Conservation (phyloP, 2,113 vertebrate genomes). For the Garra rufa region DNA sequence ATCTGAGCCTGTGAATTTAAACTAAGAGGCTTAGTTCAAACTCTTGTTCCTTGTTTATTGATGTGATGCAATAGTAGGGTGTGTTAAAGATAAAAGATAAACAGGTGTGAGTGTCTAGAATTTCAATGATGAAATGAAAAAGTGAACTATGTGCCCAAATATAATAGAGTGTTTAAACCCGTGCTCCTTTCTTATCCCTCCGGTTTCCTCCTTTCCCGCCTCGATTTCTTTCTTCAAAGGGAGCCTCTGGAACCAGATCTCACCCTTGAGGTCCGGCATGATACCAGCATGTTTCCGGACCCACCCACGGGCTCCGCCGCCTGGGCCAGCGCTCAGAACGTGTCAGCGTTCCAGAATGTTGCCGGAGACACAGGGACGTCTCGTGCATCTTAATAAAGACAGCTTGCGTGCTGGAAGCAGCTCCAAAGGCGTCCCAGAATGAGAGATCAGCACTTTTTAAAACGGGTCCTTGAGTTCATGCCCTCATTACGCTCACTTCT, state of each 20-base stretch:
- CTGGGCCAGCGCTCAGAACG: conserved; percentile 20
- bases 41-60: background rate
- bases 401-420: conserved; percentile 17
- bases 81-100: background rate
- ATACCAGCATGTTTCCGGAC: conserved; percentile 53
- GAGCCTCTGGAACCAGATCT: conserved; percentile 48
- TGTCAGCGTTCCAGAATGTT: conserved; percentile 40
- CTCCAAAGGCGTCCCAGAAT: conserved; percentile 35
- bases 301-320: conserved; percentile 45
- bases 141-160: background rate
- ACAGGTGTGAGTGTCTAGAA: background rate
- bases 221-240: conserved; percentile 53
- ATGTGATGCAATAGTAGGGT: background rate
- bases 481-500: conserved; percentile 41
- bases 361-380: conserved; percentile 21
- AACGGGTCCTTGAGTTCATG: conserved; percentile 29
- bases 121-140: background rate
- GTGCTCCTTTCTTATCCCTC: conserved; percentile 42
- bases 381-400: conserved; percentile 47
- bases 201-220: conserved; percentile 44
- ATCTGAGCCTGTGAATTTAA: background rate
- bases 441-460: conserved; percentile 45
- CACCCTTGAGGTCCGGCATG: conserved; percentile 53
- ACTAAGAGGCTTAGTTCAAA: conserved; percentile 3
- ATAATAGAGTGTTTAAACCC: background rate